Conservation (phyloP, 2,113 vertebrate species). For the Scalopus aquaticus region DNA sequence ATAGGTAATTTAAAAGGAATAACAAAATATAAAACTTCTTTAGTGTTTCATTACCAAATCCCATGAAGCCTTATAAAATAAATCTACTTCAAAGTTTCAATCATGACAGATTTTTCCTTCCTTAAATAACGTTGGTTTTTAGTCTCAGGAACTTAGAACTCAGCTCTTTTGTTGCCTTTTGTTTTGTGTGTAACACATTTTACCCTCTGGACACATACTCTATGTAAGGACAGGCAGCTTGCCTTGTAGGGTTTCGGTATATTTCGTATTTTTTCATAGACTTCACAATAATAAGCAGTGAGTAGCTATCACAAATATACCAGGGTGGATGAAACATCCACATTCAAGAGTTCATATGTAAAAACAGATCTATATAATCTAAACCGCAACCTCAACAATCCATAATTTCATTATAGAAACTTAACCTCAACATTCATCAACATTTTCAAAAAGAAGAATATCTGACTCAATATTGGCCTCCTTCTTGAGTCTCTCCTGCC, state of each 20-base stretch:
- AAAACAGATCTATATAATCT: background rate
- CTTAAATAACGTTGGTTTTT: background rate
- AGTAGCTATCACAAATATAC: background rate
- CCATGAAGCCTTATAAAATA: background rate
- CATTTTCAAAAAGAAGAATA: background rate
- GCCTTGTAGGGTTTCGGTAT: background rate
- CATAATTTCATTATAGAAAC: background rate
- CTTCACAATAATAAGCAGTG: background rate
- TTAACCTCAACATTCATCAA: background rate
- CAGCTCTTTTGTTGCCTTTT: background rate
- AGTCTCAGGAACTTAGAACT: background rate
- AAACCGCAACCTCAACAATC: background rate
- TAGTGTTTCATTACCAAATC: background rate
- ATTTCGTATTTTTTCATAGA: background rate
- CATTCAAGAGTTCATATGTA: background rate
- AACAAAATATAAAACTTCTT: background rate
- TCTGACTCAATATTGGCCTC: background rate
- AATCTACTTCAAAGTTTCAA: background rate
- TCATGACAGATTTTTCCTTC: background rate
- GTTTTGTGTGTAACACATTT: background rate
- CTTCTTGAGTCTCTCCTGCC: background rate
- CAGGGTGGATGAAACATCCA: background rate
- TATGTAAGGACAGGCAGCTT: background rate
- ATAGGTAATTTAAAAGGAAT: background rate
- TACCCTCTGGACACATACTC: background rate